Base-by-base conservation (phyloP, 2,888 invertebrate genomes). In the Seira ritae region DNA sequence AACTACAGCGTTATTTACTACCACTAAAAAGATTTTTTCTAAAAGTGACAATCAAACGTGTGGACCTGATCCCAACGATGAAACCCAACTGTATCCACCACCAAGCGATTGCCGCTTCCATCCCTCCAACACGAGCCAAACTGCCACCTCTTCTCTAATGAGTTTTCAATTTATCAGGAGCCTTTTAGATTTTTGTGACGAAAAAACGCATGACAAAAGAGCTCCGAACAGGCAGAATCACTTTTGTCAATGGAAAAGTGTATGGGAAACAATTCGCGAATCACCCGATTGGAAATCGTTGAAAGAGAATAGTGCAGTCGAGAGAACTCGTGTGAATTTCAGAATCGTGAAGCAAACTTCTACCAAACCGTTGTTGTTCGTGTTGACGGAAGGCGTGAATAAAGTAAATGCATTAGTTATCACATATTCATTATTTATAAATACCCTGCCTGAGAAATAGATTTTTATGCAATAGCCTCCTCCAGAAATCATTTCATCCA, bases 211-310 rank as follows among this genome's bases (percentile, higher is more conserved):
- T 90, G 92, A 94, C 89, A 91, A 91, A 4, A 92, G 92, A 81
- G 93, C 94, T 0, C 94, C 94, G 0, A 94, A 93, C 22, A 93
- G 93, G 90, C 94, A 94, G 86, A 94, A 94, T 55, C 20, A 31
- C 1, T 75, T 75, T 17, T 85, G 84, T 55, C 60, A 67, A 37
- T 74, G 23, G 19, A 24, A 79, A 37, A 85, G 85, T 31, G 78
- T 80, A 1, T 85, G 83, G 86, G 88, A 88, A 42, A 76, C 86
- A 1, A 88, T 88, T 15, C 24, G 50, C 31, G 62, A 80, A 20
- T 80, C 86, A 0, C 20, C 42, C 0, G 88, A 88, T 55, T 87
- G 70, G 60, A 80, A 66, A 46, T 17, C 2, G 12, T 72, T 77
- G 8, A 78, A 77, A 0, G 83, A 81, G 8, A n/a, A 66, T 1